Evolutionary conservation across 2,797 vertebrate species (phyloP).

Genomic region (Dicrostonyx torquatus): DNA sequence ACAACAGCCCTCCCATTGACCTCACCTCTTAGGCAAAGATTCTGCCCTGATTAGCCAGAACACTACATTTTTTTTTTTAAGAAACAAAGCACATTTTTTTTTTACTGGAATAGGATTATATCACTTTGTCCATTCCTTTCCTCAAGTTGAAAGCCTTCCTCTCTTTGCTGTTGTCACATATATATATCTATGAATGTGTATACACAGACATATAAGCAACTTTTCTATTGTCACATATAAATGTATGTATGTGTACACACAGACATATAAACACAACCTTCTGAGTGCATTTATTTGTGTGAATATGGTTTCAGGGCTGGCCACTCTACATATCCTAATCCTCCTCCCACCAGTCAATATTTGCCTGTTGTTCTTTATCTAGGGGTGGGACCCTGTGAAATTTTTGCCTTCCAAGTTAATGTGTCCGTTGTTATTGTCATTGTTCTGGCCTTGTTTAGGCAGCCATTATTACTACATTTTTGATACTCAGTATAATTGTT

Average conservation of each 20-base stretch:
- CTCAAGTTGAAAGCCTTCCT: neutral
- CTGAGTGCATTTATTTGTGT: neutral
- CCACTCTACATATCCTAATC: neutral
- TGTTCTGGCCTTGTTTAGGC: neutral
- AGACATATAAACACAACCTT: neutral
- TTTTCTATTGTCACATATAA: neutral
- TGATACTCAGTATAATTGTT: slow-evolving; percentile 15
- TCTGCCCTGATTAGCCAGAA: neutral
- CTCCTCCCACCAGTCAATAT: neutral
- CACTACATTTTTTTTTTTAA: neutral
- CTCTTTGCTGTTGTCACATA: neutral
- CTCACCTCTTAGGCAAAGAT: neutral
- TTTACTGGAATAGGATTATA: neutral
- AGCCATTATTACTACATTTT: neutral
- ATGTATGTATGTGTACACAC: neutral
- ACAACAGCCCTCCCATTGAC: rapidly evolving
- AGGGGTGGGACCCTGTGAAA: neutral
- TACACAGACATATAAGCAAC: neutral
- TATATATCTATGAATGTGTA: neutral
- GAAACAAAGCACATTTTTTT: neutral
- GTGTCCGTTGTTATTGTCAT: neutral
- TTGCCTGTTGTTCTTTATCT: neutral
- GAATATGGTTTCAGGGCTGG: neutral
- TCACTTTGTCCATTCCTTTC: neutral
- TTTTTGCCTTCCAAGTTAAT: neutral